Conservation (phyloP, 1,140 invertebrate genomes). For the Eulimnadia texana region DNA sequence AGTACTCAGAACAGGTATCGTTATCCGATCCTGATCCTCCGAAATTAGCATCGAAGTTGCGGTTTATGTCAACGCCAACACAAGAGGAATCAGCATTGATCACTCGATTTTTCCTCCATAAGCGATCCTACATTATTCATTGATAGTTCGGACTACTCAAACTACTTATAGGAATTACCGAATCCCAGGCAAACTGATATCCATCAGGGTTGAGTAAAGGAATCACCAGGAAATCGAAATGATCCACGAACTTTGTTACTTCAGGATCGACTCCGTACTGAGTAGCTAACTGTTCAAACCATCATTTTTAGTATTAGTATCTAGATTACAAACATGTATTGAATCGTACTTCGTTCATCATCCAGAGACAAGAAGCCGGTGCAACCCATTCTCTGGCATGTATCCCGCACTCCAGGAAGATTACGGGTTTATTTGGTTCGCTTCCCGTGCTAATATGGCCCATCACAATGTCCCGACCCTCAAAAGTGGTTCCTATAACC, state of each 20-base stretch:
- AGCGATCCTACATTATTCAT: slow-evolving; percentile 7
- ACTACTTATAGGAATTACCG: neutral
- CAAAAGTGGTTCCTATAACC: slow-evolving; percentile 8
- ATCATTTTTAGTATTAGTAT: no score
- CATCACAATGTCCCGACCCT: slow-evolving; percentile 8
- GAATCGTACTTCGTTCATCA: slow-evolving; percentile 64
- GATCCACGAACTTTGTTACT: slow-evolving; percentile 44
- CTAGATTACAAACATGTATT: no score
- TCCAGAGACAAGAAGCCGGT: slow-evolving; percentile 64
- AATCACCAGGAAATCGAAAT: slow-evolving; percentile 67
- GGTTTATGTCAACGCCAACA: slow-evolving; percentile 5
- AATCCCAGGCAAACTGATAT: slow-evolving; percentile 60
- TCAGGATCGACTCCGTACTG: slow-evolving; percentile 18
- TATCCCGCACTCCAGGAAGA: slow-evolving; percentile 43
- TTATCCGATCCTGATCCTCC: slow-evolving; percentile 31
- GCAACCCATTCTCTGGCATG: slow-evolving; percentile 88
- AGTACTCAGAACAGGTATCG: slow-evolving; percentile 24
- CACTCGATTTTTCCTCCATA: slow-evolving; percentile 14
- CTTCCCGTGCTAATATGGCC: slow-evolving; percentile 3
- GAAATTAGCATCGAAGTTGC: slow-evolving; percentile 34
- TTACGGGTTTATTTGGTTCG: slow-evolving; percentile 14
- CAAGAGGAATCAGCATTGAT: neutral
- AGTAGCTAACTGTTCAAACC: slow-evolving; percentile 17
- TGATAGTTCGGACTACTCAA: neutral
- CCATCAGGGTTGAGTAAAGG: slow-evolving; percentile 73